Evolutionary conservation across 2,113 vertebrate species (phyloP), one percentile per base, ranked within the genome.

Genomic region (Tringa solitaria): DNA sequence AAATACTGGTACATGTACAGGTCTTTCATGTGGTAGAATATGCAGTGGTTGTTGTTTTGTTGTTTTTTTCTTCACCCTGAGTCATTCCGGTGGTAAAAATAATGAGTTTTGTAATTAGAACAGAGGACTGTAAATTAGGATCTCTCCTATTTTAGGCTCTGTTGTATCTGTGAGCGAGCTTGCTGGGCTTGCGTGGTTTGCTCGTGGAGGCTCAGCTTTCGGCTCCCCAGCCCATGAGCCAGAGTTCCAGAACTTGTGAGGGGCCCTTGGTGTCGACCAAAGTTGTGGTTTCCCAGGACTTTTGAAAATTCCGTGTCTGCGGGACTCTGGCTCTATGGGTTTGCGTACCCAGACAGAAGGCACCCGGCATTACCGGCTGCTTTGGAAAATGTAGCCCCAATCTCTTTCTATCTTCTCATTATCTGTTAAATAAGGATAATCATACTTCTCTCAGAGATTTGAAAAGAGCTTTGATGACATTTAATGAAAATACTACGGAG

Each of bases 351-450:
- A 64, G 73, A 84, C 63, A 37, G 43, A 48, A 89, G 27, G 69
- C 61, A 45, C 4, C 1, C 0, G 0, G 59, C 37, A 12, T 68
- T 92, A 85, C 69, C 51, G 91, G 73, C 74, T 91, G 59, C 65
- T 93, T 92, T 76, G 65, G 48, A 91, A 93, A 91, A 91, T 14
- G 61, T 82, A 92, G 76, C 69, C 75, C 73, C 57, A 64, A 35
- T 84, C 73, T 65, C 79, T 81, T 90, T 88, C 70, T 84, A 5
- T 95, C 83, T 87, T 92, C 80, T 95, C 90, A 73, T 92, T 93
- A 84, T 95, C 94, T 87, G 60, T 95, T 96, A 96, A 96, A 94
- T 92, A 96, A 95, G 74, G 90, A 89, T 95, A 96, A 95, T 95
- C 81, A 92, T 93, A 95, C 78, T 96, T 94, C 82, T 94, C 65